phyloP scores from a whole-genome alignment of 2,797 vertebrate genomes.

The Gambusia yucatana region DNA sequence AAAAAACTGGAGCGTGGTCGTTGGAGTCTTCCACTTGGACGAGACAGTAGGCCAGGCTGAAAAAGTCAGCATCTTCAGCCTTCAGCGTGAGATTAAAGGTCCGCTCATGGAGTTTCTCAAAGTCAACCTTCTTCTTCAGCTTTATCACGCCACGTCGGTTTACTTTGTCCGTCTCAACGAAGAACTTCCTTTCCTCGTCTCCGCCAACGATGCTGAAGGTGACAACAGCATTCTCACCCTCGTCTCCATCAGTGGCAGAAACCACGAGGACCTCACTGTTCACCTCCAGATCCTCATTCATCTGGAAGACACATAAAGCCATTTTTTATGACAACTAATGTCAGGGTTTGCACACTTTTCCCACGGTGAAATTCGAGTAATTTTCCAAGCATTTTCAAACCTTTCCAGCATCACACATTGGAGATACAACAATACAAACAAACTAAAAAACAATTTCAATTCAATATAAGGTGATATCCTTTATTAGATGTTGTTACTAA shows the following conservation, averaged over 20 bases:
- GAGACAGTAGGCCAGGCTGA: slow-evolving; percentile 83
- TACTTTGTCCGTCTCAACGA: slow-evolving; percentile 87
- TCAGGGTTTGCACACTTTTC: too few relatives aligned
- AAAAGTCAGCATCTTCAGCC: slow-evolving; percentile 88
- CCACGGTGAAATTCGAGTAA: too few relatives aligned
- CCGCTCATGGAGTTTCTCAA: slow-evolving; percentile 89
- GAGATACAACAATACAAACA: too few relatives aligned
- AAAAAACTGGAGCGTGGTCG: slow-evolving; percentile 88
- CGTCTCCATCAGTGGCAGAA: slow-evolving; percentile 86
- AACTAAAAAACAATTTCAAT: too few relatives aligned
- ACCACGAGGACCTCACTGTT: slow-evolving; percentile 85
- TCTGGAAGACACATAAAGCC: slow-evolving; percentile 46
- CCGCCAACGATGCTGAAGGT: slow-evolving; percentile 88
- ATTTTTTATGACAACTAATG: not conserved
- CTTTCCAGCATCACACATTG: too few relatives aligned
- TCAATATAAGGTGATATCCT: too few relatives aligned
- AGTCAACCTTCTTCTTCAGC: slow-evolving; percentile 87
- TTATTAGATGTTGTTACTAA: too few relatives aligned
- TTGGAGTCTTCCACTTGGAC: slow-evolving; percentile 90
- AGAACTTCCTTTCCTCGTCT: slow-evolving; percentile 89
- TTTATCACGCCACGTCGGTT: slow-evolving; percentile 81
- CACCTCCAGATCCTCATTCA: slow-evolving; percentile 84
- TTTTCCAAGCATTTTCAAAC: too few relatives aligned
- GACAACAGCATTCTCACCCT: slow-evolving; percentile 87
- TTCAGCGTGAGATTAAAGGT: slow-evolving; percentile 90